Evolutionary conservation across 2,888 invertebrate genomes (phyloP).

Genomic region (Drosophila subquinaria): DNA sequence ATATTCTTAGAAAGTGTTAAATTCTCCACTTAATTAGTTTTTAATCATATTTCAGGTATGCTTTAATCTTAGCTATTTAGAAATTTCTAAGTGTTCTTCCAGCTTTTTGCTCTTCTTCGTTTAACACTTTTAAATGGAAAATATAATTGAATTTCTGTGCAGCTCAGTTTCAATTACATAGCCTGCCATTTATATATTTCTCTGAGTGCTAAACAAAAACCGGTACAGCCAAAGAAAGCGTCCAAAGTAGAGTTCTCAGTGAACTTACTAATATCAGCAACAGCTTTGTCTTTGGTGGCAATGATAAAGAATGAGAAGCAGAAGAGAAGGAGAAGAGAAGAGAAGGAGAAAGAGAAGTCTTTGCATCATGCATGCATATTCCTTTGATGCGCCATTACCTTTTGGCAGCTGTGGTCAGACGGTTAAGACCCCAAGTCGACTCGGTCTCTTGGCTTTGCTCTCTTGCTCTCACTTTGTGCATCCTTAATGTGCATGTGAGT

Average conservation of each 20-base stretch:
- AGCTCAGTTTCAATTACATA: background rate
- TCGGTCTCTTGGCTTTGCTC: slow-evolving; percentile 43
- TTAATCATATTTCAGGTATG: no score
- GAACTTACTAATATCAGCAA: background rate
- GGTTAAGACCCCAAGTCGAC: slow-evolving; percentile 13
- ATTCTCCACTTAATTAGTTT: no score
- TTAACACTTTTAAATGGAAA: background rate
- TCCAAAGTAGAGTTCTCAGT: background rate
- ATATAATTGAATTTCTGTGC: background rate
- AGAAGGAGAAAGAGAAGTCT: background rate
- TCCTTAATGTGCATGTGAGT: slow-evolving; percentile 5
- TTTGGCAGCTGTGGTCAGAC: slow-evolving; percentile 38
- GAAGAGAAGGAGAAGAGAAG: background rate
- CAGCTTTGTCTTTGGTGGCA: background rate
- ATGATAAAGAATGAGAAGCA: no score
- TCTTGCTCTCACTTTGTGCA: slow-evolving; percentile 21
- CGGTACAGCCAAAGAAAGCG: background rate
- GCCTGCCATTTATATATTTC: background rate
- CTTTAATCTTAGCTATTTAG: no score
- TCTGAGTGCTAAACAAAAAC: background rate
- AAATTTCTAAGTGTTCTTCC: no score
- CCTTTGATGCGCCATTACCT: slow-evolving; percentile 31
- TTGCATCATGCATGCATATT: background rate
- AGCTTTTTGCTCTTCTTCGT: background rate
- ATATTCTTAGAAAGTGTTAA: no score